Evolutionary conservation across 1,140 invertebrate species (phyloP).

Genomic region (Macrobrachium rosenbergii): DNA sequence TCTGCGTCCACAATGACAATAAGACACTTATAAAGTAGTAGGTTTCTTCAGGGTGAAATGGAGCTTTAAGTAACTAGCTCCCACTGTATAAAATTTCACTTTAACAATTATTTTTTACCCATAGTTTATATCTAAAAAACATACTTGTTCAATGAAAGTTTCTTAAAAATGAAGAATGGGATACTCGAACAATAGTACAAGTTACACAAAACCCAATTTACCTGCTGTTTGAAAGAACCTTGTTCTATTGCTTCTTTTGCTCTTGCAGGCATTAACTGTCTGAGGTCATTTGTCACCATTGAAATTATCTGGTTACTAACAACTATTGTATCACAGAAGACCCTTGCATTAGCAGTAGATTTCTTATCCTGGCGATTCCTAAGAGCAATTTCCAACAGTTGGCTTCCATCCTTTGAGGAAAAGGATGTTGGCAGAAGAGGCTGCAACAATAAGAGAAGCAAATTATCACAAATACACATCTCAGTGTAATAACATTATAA

Average conservation of each 20-base stretch:
- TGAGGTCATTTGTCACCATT: conserved; percentile 79
- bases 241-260: conserved; percentile 76
- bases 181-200: no score
- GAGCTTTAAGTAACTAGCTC: no score
- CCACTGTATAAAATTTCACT: no score
- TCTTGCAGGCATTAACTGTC: conserved; percentile 79
- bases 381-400: conserved; percentile 79
- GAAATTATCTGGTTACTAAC: conserved; percentile 78
- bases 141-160: no score
- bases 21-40: no score
- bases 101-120: no score
- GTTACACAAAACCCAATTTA: conserved; percentile 70
- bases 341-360: conserved; percentile 45
- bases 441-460: conserved; percentile 66
- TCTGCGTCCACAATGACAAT: no score
- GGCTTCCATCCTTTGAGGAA: conserved; percentile 80
- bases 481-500: no score
- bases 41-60: no score
- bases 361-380: conserved; percentile 51
- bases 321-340: conserved; percentile 74
- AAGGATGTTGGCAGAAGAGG: conserved; percentile 84
- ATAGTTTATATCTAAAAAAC: no score
- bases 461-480: background rate
- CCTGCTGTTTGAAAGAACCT: conserved; percentile 63
- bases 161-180: no score